Percentiles rank a stretch among this genome's conserved stretches.
phyloP scores from a whole-genome alignment of 2,797 vertebrate species.

The Protosalanx chinensis region DNA sequence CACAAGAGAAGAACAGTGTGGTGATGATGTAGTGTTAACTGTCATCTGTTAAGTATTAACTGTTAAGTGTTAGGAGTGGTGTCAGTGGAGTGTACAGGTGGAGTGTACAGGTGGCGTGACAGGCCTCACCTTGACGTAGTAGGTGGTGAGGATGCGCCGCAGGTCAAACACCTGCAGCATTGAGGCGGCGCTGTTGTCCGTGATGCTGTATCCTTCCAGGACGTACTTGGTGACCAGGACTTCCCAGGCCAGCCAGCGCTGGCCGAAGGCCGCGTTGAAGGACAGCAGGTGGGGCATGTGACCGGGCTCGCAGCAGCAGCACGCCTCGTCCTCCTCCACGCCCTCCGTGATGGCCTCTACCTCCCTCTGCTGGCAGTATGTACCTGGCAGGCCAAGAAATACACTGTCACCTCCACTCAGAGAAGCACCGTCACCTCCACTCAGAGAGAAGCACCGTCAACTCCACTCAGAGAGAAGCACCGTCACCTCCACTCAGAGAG shows the following conservation, averaged over 20 bases:
- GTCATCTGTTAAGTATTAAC: no score
- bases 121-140: slow-evolving; percentile 91
- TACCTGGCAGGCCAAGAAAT: slow-evolving; percentile 69
- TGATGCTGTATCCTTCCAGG: slow-evolving; percentile 96
- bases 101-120: background rate
- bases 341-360: slow-evolving; percentile 98
- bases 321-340: slow-evolving; percentile 97
- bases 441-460: no score
- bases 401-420: no score
- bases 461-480: no score
- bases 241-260: slow-evolving; percentile 98
- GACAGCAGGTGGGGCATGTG: slow-evolving; percentile 93
- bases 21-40: no score
- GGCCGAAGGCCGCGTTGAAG: slow-evolving; percentile 93
- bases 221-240: slow-evolving; percentile 96
- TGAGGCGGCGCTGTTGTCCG: slow-evolving; percentile 95
- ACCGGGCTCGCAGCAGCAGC: slow-evolving; percentile 96
- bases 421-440: no score
- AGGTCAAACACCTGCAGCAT: slow-evolving; percentile 99
- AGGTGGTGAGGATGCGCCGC: slow-evolving; percentile 93
- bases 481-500: no score
- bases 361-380: slow-evolving; percentile 96
- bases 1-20: background rate
- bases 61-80: background rate
- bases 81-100: background rate